phyloP scores from a whole-genome alignment of 2,113 vertebrate genomes.

The Tichodroma muraria region DNA sequence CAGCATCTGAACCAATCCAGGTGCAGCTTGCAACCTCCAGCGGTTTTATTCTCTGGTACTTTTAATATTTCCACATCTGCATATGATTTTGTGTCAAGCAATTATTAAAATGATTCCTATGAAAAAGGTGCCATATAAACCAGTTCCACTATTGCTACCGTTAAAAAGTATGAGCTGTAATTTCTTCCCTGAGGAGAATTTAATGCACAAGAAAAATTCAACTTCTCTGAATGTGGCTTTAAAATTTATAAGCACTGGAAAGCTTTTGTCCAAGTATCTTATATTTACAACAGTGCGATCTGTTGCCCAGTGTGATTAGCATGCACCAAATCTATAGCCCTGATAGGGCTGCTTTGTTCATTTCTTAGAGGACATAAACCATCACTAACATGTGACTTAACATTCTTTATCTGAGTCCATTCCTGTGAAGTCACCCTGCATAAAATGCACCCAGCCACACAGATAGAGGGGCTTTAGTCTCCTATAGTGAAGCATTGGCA shows the following conservation, averaged over 20 bases:
- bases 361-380: constrained; percentile 7
- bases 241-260: neutral
- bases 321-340: neutral
- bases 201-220: neutral
- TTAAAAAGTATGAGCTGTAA: neutral
- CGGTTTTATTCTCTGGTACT: neutral
- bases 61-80: neutral
- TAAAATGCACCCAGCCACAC: neutral
- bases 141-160: neutral
- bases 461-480: neutral
- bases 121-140: neutral
- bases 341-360: constrained; percentile 16
- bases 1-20: neutral
- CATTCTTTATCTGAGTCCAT: neutral
- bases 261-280: neutral
- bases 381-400: neutral
- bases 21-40: neutral
- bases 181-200: neutral
- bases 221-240: neutral
- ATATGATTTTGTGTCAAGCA: neutral
- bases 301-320: neutral
- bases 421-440: neutral
- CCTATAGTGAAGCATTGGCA: neutral
- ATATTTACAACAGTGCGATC: neutral
- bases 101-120: neutral